Evolutionary conservation across 64 coral and sea anemone genomes (phyloP).

Genomic region (Dendrophyllia cribrosa): DNA sequence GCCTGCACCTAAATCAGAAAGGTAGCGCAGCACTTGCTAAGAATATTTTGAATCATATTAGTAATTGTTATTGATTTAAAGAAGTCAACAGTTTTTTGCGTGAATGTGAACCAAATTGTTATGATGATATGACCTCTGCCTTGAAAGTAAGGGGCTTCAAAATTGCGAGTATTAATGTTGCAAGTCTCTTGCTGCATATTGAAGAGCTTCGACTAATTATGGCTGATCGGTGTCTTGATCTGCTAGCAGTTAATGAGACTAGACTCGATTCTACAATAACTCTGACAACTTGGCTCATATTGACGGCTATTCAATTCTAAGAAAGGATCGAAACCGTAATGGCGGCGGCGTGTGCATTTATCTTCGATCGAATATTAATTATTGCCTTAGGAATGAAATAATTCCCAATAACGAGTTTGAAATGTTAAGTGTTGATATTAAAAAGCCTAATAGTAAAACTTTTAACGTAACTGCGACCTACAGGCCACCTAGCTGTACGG

Average conservation of each 20-base stretch:
- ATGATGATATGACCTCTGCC: not conserved
- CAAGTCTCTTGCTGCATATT: slow-evolving; percentile 43
- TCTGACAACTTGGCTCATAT: slow-evolving; percentile 27
- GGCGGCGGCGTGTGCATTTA: slow-evolving; percentile 66
- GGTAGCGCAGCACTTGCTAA: not conserved
- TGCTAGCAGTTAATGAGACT: slow-evolving; percentile 71
- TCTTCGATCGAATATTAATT: slow-evolving; percentile 41
- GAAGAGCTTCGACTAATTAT: slow-evolving; percentile 16
- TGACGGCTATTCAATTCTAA: slow-evolving; percentile 18
- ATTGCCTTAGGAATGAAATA: slow-evolving; percentile 6
- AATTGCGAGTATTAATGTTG: slow-evolving; percentile 48
- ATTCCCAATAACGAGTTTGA: too few species aligned
- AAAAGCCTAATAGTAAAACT: too few species aligned
- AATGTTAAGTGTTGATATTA: not conserved
- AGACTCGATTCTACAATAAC: slow-evolving; percentile 39
- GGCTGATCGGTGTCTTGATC: slow-evolving; percentile 11
- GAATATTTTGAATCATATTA: slow-evolving; percentile 22
- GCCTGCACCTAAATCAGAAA: slow-evolving; percentile 21
- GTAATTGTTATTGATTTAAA: slow-evolving; percentile 31
- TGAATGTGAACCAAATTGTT: slow-evolving; percentile 33
- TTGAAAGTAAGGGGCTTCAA: slow-evolving; percentile 48
- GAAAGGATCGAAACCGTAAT: slow-evolving; percentile 17
- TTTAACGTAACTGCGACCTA: too few species aligned
- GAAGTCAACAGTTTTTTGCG: not conserved
- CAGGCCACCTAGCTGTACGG: slow-evolving; percentile 23